Percentiles rank a stretch among this genome's conserved stretches.
These are phyloP conservation scores for Melanchra persicariae DNA, from an alignment of 2,888 invertebrate species.

Conservation along the genomic window DNA sequence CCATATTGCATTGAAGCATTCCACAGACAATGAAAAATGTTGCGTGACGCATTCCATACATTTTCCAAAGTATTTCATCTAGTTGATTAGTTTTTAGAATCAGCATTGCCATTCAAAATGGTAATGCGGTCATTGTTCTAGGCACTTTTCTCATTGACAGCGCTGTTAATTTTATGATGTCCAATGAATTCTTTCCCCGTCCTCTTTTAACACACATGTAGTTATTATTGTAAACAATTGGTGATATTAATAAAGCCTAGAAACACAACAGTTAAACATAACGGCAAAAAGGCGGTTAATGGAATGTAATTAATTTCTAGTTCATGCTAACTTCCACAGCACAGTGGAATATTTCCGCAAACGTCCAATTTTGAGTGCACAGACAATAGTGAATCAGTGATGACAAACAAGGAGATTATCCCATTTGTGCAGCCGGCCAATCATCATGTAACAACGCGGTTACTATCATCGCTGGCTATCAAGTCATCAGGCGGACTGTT, in stretches of 20 bases:
- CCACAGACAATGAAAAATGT: background rate
- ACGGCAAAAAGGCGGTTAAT: background rate
- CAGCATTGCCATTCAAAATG: background rate
- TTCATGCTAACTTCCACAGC: background rate
- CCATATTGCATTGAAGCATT: too few species aligned
- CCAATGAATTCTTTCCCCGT: too few species aligned
- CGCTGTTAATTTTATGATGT: too few species aligned
- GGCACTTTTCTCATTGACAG: too few species aligned
- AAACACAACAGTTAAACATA: too few species aligned
- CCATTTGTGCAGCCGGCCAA: slow-evolving; percentile 51
- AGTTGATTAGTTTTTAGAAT: too few species aligned
- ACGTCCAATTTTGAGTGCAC: slow-evolving; percentile 23
- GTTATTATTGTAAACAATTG: too few species aligned
- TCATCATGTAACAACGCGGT: slow-evolving; percentile 27
- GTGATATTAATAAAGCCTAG: too few species aligned
- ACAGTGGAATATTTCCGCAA: slow-evolving; percentile 28
- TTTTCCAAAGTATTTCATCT: background rate
- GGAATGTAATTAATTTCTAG: background rate
- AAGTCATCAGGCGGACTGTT: slow-evolving; percentile 45
- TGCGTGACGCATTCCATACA: background rate
- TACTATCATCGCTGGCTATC: slow-evolving; percentile 36
- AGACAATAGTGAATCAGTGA: slow-evolving; percentile 38
- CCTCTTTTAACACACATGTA: too few species aligned
- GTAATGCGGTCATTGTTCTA: too few species aligned
- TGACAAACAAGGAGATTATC: slow-evolving; percentile 48